Conservation (phyloP, 2,797 vertebrate species). For the Cirrhinus mrigala region DNA sequence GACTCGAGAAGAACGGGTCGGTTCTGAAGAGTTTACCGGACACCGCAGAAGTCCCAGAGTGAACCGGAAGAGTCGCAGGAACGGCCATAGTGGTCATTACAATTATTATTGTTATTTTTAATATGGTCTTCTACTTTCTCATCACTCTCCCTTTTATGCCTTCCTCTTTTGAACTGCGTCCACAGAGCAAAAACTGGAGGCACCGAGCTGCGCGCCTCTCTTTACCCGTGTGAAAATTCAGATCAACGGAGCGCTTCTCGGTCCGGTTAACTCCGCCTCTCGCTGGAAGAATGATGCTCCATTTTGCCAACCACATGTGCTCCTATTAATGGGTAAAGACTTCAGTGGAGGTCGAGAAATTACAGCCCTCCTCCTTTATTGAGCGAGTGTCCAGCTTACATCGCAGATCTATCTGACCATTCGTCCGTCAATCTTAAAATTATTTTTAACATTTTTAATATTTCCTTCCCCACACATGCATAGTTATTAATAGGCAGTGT, state of each 20-base stretch:
- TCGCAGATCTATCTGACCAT: not conserved
- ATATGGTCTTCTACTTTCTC: not conserved
- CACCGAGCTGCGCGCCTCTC: constrained; percentile 22
- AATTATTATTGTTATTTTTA: not conserved
- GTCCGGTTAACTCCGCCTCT: constrained; percentile 53
- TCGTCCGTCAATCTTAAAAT: not conserved
- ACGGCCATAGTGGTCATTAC: constrained; percentile 86
- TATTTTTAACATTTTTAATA: not conserved
- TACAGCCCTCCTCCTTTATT: constrained; percentile 30
- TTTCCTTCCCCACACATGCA: not conserved
- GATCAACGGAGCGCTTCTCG: constrained; percentile 46
- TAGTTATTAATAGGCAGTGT: not conserved
- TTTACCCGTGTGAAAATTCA: constrained; percentile 41
- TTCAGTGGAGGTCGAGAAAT: constrained; percentile 46
- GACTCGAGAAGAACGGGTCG: constrained; percentile 80
- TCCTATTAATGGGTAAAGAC: constrained; percentile 23
- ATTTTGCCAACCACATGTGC: constrained; percentile 56
- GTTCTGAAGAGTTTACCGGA: constrained; percentile 80
- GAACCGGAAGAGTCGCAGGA: constrained; percentile 84
- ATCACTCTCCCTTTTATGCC: not conserved
- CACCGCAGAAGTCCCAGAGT: constrained; percentile 81
- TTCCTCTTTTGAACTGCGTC: constrained; percentile 18
- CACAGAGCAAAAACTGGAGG: constrained; percentile 4
- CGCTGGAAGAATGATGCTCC: constrained; percentile 50
- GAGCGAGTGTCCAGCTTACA: not conserved